phyloP scores from a whole-genome alignment of 2,113 vertebrate genomes.

The Nyctibius bracteatus region DNA sequence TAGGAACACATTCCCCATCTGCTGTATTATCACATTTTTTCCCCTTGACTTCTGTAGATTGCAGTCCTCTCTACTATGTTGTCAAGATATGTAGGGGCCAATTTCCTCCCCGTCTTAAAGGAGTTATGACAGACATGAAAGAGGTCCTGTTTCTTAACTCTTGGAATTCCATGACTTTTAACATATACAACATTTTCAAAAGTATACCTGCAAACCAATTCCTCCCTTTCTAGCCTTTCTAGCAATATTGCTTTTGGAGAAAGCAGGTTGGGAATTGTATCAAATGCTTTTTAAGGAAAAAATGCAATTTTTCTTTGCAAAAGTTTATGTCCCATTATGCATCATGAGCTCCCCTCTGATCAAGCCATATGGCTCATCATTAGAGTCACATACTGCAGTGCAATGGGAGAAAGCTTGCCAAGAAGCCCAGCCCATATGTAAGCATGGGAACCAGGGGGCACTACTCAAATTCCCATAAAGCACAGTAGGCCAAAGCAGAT shows the following conservation, averaged over 20 bases:
- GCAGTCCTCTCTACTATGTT: slow-evolving; percentile 26
- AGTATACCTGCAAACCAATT: background rate
- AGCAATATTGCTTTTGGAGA: background rate
- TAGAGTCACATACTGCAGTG: background rate
- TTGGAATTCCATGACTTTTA: slow-evolving; percentile 18
- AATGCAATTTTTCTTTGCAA: background rate
- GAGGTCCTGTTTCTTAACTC: slow-evolving; percentile 20
- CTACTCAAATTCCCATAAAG: background rate
- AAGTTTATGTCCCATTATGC: background rate
- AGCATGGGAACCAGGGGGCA: background rate
- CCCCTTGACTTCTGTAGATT: slow-evolving; percentile 58
- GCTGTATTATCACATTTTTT: slow-evolving; percentile 61
- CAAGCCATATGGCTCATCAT: background rate
- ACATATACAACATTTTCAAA: background rate
- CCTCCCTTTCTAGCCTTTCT: background rate
- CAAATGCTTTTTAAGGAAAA: background rate
- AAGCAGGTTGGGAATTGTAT: fast-evolving
- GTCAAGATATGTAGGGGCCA: slow-evolving; percentile 57
- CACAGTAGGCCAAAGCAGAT: background rate
- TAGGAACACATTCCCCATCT: slow-evolving; percentile 61
- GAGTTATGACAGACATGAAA: slow-evolving; percentile 15
- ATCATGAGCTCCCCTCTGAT: background rate
- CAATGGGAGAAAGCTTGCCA: background rate
- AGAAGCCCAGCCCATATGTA: background rate
- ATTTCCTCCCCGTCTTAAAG: slow-evolving; percentile 40